Conservation (phyloP, 2,888 invertebrate species). For the Eilema sororculum region DNA sequence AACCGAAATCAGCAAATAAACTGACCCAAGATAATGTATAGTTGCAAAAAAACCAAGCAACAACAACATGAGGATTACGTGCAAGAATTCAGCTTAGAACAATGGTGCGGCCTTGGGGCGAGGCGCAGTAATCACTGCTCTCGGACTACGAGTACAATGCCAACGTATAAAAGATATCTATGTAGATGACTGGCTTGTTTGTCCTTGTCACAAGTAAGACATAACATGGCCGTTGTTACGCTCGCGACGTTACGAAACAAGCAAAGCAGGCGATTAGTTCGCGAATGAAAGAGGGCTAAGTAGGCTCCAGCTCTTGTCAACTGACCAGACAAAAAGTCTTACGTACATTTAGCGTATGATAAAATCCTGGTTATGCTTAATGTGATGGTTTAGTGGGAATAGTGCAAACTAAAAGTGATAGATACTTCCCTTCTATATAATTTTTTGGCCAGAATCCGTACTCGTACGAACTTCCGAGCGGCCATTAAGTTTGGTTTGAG, state of each 20-base stretch:
- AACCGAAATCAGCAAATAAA: conserved; percentile 40
- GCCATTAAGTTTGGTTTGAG: too few relatives aligned
- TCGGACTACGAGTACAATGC: conserved; percentile 53
- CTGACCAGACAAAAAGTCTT: conserved; percentile 22
- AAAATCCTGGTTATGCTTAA: conserved; percentile 19
- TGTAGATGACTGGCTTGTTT: conserved; percentile 49
- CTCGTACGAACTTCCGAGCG: too few relatives aligned
- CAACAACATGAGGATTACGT: conserved; percentile 71
- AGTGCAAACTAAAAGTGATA: too few relatives aligned
- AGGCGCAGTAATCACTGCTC: conserved; percentile 77
- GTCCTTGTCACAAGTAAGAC: conserved; percentile 52
- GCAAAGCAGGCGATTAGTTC: conserved; percentile 39
- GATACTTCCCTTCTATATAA: too few relatives aligned
- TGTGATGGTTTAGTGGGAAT: conserved; percentile 12
- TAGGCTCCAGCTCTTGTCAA: conserved; percentile 35
- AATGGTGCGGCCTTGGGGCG: conserved; percentile 80
- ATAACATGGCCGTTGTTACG: conserved; percentile 46
- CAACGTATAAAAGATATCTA: conserved; percentile 42
- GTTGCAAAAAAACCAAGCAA: conserved; percentile 50
- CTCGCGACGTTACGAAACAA: conserved; percentile 34
- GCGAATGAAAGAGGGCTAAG: conserved; percentile 44
- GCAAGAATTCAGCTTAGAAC: conserved; percentile 81
- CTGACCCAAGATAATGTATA: conserved; percentile 46
- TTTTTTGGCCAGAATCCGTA: too few relatives aligned
- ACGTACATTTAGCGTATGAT: conserved; percentile 21